These are phyloP conservation scores for Cichlasoma orientale DNA, from an alignment of 2,797 vertebrate species.

Conservation along the genomic window DNA sequence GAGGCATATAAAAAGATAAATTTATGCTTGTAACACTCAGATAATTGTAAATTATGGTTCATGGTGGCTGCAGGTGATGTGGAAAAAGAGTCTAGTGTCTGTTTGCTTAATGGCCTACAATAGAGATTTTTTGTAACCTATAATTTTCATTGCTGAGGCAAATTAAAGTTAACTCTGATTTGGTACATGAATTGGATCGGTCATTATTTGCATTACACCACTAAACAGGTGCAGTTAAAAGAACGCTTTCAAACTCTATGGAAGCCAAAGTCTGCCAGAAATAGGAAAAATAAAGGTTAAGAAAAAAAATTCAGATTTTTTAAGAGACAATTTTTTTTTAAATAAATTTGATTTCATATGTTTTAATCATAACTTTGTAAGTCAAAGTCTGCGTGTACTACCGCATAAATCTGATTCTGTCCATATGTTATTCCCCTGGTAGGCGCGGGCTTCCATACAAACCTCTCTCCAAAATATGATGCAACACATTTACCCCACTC, in stretches of 20 bases:
- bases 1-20: slow-evolving; percentile 3
- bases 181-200: slow-evolving; percentile 1
- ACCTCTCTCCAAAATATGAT: not conserved
- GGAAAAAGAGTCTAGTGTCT: slow-evolving; percentile 23
- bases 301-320: not conserved
- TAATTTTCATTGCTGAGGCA: slow-evolving; percentile 25
- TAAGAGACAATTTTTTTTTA: not conserved
- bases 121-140: slow-evolving; percentile 18
- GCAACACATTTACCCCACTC: not conserved
- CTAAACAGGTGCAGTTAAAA: not conserved
- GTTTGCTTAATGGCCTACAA: slow-evolving; percentile 43
- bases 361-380: not conserved
- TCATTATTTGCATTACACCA: not conserved
- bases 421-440: not conserved
- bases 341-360: not conserved
- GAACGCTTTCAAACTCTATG: not conserved
- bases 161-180: slow-evolving; percentile 15
- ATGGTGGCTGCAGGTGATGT: slow-evolving; percentile 28
- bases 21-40: not conserved
- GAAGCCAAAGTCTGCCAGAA: not conserved
- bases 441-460: not conserved
- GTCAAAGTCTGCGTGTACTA: not conserved
- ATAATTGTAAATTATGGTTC: slow-evolving; percentile 42
- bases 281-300: not conserved
- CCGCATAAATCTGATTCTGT: not conserved